These are phyloP conservation scores for Gnathonemus echidnorhynchus DNA, from an alignment of 2,113 vertebrate species.

Conservation along the genomic window DNA sequence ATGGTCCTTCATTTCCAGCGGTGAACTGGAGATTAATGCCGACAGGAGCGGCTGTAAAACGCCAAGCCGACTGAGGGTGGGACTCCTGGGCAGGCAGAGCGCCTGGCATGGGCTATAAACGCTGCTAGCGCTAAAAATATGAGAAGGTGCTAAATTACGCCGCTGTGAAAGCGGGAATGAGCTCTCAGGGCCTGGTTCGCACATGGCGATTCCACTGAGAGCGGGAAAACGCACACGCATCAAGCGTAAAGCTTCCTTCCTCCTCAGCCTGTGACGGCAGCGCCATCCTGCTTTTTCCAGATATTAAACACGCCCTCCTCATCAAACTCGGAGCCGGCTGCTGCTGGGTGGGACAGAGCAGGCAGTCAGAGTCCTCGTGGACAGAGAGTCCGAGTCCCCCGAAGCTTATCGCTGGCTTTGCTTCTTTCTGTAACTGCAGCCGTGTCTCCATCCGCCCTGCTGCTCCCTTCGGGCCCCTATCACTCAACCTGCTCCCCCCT, in stretches of 20 bases:
- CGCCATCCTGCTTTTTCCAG: neutral
- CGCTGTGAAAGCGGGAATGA: neutral
- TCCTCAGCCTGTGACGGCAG: neutral
- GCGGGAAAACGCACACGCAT: neutral
- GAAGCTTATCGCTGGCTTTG: neutral
- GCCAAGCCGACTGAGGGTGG: neutral
- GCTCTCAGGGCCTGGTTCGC: neutral
- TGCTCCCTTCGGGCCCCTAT: neutral
- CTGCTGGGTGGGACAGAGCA: constrained; percentile 6
- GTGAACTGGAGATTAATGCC: neutral
- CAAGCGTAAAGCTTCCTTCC: neutral
- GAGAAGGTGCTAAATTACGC: neutral
- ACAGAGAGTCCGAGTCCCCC: constrained; percentile 12
- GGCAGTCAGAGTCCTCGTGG: neutral
- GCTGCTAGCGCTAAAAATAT: neutral
- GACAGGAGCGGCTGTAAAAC: constrained; percentile 22
- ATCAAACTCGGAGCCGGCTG: constrained; percentile 28
- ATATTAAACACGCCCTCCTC: constrained; percentile 19
- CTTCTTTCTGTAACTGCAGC: neutral
- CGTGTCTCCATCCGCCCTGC: neutral
- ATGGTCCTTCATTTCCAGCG: neutral
- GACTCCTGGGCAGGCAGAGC: neutral
- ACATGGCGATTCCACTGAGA: too few species aligned
- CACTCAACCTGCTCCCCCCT: neutral
- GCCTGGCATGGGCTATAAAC: neutral